Evolutionary conservation across 2,797 vertebrate genomes (phyloP).

Genomic region (Alauda arvensis): DNA sequence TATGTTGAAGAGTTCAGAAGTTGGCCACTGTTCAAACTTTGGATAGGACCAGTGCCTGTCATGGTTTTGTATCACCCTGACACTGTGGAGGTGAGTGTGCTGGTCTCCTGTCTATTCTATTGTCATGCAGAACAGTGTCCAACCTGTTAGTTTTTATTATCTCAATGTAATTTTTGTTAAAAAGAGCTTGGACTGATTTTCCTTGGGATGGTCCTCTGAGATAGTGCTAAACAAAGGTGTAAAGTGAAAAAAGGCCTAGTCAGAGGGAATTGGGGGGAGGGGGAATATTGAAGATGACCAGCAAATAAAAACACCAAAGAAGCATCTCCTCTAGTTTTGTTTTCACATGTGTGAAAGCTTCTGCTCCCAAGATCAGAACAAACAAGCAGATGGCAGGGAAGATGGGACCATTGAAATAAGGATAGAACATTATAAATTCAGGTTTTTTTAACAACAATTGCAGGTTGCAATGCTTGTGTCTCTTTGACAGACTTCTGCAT

Average conservation of each 20-base stretch:
- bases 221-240: neutral
- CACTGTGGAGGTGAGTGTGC: conserved; percentile 81
- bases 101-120: neutral
- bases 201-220: neutral
- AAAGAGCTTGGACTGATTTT: neutral
- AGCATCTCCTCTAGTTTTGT: neutral
- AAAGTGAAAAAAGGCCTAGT: neutral
- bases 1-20: conserved; percentile 39
- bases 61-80: conserved; percentile 80
- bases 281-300: neutral
- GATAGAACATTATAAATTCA: neutral
- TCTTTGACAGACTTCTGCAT: neutral
- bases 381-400: neutral
- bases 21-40: conserved; percentile 80
- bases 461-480: neutral
- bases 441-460: neutral
- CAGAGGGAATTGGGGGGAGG: no score
- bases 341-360: neutral
- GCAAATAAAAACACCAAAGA: neutral
- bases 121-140: neutral
- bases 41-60: conserved; percentile 85
- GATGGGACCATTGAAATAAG: neutral
- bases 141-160: neutral
- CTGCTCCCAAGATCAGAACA: neutral
- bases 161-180: neutral